Evolutionary conservation across 2,113 vertebrate species (phyloP).

Genomic region (Oceanites oceanicus): DNA sequence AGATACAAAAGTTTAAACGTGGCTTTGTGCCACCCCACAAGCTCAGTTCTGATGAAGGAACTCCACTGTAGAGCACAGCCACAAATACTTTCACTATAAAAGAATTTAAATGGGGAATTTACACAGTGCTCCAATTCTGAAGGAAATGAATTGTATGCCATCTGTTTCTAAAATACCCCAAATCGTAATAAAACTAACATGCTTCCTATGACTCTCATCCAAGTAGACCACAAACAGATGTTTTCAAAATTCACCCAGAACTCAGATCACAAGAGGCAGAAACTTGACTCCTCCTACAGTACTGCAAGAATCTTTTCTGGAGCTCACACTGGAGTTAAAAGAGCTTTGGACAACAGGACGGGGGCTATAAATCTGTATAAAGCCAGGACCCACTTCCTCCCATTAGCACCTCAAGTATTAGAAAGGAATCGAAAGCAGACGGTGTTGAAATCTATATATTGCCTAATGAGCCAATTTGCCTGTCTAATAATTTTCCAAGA

Average conservation of each 20-base stretch:
- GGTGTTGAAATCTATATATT: background rate
- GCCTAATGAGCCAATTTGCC: background rate
- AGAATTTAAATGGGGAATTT: background rate
- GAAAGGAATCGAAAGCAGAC: background rate
- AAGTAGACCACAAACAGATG: slow-evolving; percentile 14
- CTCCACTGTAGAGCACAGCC: background rate
- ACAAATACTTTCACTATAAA: background rate
- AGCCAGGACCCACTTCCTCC: background rate
- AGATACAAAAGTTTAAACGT: background rate
- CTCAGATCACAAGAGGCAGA: background rate
- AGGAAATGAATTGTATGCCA: background rate
- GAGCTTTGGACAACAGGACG: background rate
- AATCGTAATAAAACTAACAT: background rate
- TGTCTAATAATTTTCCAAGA: background rate
- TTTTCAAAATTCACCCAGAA: background rate
- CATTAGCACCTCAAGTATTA: background rate
- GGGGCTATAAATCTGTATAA: background rate
- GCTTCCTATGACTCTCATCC: background rate
- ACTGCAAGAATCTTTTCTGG: background rate
- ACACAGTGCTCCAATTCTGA: background rate
- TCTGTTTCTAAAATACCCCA: slow-evolving; percentile 5
- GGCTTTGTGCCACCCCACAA: background rate
- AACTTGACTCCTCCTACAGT: background rate
- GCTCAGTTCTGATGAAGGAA: background rate
- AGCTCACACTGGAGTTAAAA: background rate